Evolutionary conservation across 2,797 vertebrate species (phyloP), one percentile per base, ranked within the genome.

Genomic region (Lagocephalus sceleratus): DNA sequence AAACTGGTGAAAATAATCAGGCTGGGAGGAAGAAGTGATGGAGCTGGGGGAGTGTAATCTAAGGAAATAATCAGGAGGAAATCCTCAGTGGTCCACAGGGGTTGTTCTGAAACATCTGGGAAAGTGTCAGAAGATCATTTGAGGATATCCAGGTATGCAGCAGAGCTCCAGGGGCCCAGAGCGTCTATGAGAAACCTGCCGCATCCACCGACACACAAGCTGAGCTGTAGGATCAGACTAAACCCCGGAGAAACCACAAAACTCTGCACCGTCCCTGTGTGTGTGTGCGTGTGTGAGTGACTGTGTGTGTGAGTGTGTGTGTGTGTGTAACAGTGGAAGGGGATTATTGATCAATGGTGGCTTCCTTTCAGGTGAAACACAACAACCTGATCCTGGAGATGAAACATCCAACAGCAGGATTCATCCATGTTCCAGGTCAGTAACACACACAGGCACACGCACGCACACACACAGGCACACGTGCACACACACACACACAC

Each of bases 231-330:
- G 26, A 29, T 29, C 26, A 29, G 26, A 29, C 26, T 10, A 10
- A 29, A 29, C 25, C 26, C 26, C 11, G 26, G 26, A 29, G 26
- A 29, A 29, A 2, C 26, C n/a, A n/a, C n/a, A n/a, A n/a, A n/a
- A n/a, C n/a, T n/a, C n/a, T n/a, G n/a, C n/a, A n/a, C n/a, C n/a
- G n/a, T n/a, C n/a, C n/a, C n/a, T n/a, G n/a, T n/a, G n/a, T n/a
- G n/a, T 38, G 9, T 54, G 43, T 66, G 15, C 46, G 20, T 45
- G 26, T 41, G 21, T 76, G 96, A 95, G 23, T 25, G 16, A 16
- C 12, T 62, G 6, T 41, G 5, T 48, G 2, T 42, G 12, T 49
- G 15, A 3, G 26, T 52, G 2, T 20, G 5, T 47, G 5, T 54
- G 19, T 64, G 11, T 72, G 77, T 25, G 4, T 25, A 5, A 62